Percentiles rank a stretch among this genome's conserved stretches.
These are phyloP conservation scores for Tetramorium bicarinatum DNA, from an alignment of 2,888 invertebrate species.

Conservation along the genomic window DNA sequence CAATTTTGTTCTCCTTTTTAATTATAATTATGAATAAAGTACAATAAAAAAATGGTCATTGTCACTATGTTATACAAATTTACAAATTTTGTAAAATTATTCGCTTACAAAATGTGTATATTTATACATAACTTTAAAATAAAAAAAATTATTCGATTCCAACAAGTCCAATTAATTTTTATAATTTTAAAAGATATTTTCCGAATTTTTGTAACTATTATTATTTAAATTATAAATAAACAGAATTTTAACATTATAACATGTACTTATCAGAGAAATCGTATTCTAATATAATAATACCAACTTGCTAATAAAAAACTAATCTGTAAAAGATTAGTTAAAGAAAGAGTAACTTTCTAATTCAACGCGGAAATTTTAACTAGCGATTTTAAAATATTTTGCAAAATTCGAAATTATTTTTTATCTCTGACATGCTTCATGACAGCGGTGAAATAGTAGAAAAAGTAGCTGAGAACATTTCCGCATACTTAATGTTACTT, in stretches of 20 bases:
- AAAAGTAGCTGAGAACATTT: constrained; percentile 5
- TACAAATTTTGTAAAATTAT: background rate
- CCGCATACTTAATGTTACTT: background rate
- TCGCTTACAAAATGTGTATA: background rate
- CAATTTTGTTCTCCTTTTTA: background rate
- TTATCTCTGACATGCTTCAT: background rate
- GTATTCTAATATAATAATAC: background rate
- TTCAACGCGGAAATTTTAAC: background rate
- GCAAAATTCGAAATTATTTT: constrained; percentile 14
- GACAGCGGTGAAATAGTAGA: background rate
- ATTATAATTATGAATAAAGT: background rate
- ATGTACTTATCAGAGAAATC: background rate
- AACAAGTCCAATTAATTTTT: background rate
- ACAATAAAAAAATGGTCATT: background rate
- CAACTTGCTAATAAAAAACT: background rate
- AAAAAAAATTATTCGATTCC: background rate
- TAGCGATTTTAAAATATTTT: background rate
- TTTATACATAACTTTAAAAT: background rate
- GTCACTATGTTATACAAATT: background rate
- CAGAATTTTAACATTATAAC: background rate
- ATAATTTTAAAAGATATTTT: background rate
- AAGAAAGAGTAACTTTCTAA: background rate
- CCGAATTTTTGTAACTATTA: background rate
- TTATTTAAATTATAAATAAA: background rate
- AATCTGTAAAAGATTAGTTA: background rate